phyloP scores from a whole-genome alignment of 2,888 invertebrate species.

The Amaurobius ferox region DNA sequence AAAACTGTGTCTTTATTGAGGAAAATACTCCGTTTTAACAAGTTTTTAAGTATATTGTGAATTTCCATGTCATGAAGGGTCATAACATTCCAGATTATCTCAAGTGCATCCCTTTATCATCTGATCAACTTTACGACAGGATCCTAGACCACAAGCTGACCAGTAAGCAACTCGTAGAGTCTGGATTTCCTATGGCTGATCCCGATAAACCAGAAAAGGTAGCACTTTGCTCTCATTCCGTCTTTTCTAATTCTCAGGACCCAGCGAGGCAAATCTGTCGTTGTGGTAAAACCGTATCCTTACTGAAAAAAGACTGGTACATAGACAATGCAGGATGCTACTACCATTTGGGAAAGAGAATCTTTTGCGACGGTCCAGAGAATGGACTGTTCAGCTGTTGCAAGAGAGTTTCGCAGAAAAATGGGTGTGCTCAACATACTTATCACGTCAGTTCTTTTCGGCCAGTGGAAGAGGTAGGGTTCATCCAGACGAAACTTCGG shows the following conservation, averaged over 20 bases:
- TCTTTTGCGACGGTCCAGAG: not conserved
- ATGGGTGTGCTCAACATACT: not conserved
- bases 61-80: too few relatives aligned
- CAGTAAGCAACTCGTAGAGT: not conserved
- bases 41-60: too few relatives aligned
- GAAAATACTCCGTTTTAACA: too few relatives aligned
- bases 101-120: not conserved
- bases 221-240: too few relatives aligned
- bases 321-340: not conserved
- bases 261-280: not conserved
- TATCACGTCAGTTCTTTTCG: not conserved
- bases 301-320: not conserved
- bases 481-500: not conserved
- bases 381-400: conserved; percentile 1
- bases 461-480: not conserved
- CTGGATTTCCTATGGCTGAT: not conserved
- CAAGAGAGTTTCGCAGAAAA: not conserved
- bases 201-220: not conserved
- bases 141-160: not conserved
- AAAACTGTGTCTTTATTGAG: too few relatives aligned
- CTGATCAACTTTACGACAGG: not conserved
- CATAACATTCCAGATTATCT: too few relatives aligned
- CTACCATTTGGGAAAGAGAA: conserved; percentile 37
- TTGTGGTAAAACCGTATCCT: not conserved
- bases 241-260: not conserved